phyloP scores from a whole-genome alignment of 2,113 vertebrate genomes.

The Trematomus loennbergii region DNA sequence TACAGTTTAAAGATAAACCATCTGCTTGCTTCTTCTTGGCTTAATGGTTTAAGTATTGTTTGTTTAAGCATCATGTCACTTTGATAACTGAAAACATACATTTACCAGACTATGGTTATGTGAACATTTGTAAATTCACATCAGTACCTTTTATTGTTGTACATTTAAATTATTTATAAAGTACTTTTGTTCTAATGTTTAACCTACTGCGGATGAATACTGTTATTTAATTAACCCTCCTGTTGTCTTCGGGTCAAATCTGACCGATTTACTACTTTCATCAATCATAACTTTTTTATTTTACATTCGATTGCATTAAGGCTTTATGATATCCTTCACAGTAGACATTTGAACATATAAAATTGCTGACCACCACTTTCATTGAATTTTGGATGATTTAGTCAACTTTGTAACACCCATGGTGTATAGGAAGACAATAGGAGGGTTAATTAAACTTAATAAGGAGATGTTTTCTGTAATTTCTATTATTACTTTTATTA shows the following conservation, averaged over 20 bases:
- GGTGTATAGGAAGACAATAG: no score
- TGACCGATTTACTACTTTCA: no score
- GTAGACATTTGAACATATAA: no score
- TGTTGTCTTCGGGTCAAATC: no score
- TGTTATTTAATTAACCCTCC: not conserved
- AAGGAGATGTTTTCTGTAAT: not conserved
- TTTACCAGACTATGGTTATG: not conserved
- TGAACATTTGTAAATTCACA: conserved; percentile 2
- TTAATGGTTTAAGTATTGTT: not conserved
- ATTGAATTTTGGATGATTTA: no score
- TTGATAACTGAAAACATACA: not conserved
- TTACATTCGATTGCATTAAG: no score
- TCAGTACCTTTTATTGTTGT: not conserved
- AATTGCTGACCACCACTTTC: no score
- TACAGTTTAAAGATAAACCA: conserved; percentile 4
- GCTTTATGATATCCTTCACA: no score
- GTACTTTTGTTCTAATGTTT: not conserved
- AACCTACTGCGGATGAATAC: not conserved
- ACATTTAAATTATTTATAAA: not conserved
- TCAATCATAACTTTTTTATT: no score
- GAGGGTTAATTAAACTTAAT: not conserved
- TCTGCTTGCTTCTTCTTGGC: not conserved
- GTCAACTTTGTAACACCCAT: no score
- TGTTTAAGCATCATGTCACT: not conserved
- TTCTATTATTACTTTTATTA: no score